Evolutionary conservation across 2,888 invertebrate genomes (phyloP), one percentile per base, ranked within the genome.

Genomic region (Drosophila nigricruria): DNA sequence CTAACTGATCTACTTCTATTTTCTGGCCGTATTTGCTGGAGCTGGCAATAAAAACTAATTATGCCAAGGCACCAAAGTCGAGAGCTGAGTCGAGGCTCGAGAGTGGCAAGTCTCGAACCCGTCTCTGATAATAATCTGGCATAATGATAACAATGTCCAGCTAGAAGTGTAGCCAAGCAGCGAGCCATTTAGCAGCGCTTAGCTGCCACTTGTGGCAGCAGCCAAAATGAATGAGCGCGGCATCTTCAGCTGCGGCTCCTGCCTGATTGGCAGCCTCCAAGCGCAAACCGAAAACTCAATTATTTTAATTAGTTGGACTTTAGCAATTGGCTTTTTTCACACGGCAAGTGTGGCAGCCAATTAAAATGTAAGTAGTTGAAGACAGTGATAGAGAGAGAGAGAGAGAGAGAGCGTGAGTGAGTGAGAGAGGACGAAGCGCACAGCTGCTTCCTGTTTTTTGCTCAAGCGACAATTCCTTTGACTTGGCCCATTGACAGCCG

Each of bases 1-100:
- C 14, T 23, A 25, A 1, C 12, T 38, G 50, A 50, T 62, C 34
- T 23, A 34, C 4, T 34, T 20, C 50, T 23, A 34, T 34, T 16
- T 34, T 63, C 27, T 40, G 52, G 54, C 65, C 81, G 68, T 83
- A 81, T 87, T 86, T 88, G 70, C 69, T 80, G 73, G 80, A 67
- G 64, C 45, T 59, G 49, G 88, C 82, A 81, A 87, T 84, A 81
- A 84, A 88, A 84, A 84, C 77, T 87, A 85, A 85, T 84, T 84
- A 89, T 79, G 77, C 65, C 79, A 47, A 62, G 74, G 40, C 56
- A 30, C 40, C 65, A 32, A 30, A 42, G 56, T n/a, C 49, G 18
- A 25, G 47, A 23, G 42, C 25, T 25, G n/a, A 62, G 6, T 27
- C 14, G 25, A 38, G 45, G 10, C 1, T 14, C 42, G 42, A 10